Evolutionary conservation across 1,140 invertebrate species (phyloP), one percentile per base, ranked within the genome.

Genomic region (Globodera rostochiensis): DNA sequence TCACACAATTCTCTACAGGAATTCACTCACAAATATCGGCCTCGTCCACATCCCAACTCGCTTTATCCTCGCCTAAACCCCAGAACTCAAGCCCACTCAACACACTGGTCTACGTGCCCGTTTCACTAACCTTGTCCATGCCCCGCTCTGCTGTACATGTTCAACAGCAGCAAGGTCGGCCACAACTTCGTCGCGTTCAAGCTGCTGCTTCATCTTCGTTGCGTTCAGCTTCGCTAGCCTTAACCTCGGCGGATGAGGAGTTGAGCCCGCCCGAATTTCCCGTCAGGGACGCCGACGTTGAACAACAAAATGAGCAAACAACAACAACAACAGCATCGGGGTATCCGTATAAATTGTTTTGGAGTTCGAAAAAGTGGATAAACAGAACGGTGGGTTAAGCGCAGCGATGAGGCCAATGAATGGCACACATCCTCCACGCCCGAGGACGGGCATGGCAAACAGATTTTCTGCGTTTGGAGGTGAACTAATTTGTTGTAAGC

Each of bases 1-100:
- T 36, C 36, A 36, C 36, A 36, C 25, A 25, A 25, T 25, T 25
- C 25, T n/a, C 36, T 36, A 36, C 36, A 36, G 36, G 36, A 36
- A 36, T 36, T 36, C 36, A 36, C 36, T 36, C 36, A 11, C 80
- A 50, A 25, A 25, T 25, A 50, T n/a, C 77, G 1, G 46, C 19
- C 15, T 25, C 66, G 46, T 47, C 15, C 45, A 66, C n/a, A 49
- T 36, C 66, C 47, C 21, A 21, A 60, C 1, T 4, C 45, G 46
- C 4, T 80, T 13, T 70, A 79, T 85, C 74, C 77, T 83, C 57
- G 45, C 60, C 46, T 15, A 83, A 25, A 74, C 45, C 53, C 46
- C 7, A n/a, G 46, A 67, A 13, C 49, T 49, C 49, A 3, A 53
- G n/a, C 21, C 84, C 15, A 0, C 19, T 0, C 7, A 11, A 8